phyloP scores from a whole-genome alignment of 2,113 vertebrate species.

The Aviceda subcristata region DNA sequence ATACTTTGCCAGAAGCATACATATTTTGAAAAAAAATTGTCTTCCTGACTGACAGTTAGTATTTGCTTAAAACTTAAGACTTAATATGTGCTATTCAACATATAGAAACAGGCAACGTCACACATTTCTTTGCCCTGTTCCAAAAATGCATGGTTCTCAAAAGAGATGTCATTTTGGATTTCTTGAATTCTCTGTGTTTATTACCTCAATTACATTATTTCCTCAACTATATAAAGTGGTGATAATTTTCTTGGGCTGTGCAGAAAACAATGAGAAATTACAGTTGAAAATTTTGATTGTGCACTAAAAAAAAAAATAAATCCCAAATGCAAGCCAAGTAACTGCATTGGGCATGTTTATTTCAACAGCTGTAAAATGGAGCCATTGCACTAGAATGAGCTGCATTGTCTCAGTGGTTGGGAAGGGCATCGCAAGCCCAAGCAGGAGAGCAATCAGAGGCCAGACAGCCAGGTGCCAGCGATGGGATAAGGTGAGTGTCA shows the following conservation, averaged over 20 bases:
- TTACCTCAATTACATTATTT: neutral
- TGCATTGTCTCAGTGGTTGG: neutral
- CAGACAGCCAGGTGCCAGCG: neutral
- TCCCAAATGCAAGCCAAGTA: neutral
- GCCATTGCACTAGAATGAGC: neutral
- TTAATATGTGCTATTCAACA: neutral
- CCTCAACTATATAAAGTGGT: neutral
- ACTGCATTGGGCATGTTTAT: neutral
- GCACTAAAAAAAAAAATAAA: neutral
- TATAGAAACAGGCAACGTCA: neutral
- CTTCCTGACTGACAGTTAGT: neutral
- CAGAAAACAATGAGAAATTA: neutral
- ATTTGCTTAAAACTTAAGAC: neutral
- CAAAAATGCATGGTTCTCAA: neutral
- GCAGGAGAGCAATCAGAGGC: neutral
- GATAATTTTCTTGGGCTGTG: neutral
- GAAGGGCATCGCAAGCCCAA: neutral
- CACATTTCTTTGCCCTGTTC: neutral
- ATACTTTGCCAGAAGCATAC: neutral
- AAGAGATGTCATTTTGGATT: neutral
- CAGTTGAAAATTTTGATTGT: neutral
- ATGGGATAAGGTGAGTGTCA: neutral
- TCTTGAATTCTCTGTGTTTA: neutral
- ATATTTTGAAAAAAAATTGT: neutral
- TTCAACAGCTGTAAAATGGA: neutral